phyloP scores from a whole-genome alignment of 1,140 invertebrate genomes.

The Drosophila lowei region DNA sequence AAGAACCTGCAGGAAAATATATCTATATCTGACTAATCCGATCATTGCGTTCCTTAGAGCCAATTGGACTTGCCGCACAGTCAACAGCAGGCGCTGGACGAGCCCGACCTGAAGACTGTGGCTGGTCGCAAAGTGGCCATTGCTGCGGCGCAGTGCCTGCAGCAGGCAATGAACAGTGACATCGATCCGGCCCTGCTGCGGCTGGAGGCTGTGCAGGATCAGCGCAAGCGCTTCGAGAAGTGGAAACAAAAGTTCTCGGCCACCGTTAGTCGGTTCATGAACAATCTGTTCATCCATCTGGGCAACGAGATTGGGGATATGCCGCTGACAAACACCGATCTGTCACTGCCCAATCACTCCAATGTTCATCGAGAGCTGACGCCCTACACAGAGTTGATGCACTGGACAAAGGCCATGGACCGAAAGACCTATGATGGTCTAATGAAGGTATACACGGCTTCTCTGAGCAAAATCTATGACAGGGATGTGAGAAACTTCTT shows the following conservation, averaged over 20 bases:
- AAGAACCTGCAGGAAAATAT: constrained; percentile 45
- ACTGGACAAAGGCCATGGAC: constrained; percentile 94
- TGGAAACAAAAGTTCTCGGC: constrained; percentile 93
- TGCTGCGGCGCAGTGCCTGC: constrained; percentile 90
- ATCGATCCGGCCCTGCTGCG: constrained; percentile 87
- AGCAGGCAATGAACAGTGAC: constrained; percentile 90
- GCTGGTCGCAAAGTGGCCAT: constrained; percentile 91
- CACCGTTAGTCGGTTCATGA: constrained; percentile 92
- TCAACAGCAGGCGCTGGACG: constrained; percentile 88
- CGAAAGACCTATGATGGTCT: constrained; percentile 91
- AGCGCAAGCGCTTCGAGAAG: constrained; percentile 93
- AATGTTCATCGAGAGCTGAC: constrained; percentile 92
- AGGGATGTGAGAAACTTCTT: constrained; percentile 92
- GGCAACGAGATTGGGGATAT: constrained; percentile 85
- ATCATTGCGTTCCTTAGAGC: constrained; percentile 77
- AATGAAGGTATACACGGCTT: constrained; percentile 90
- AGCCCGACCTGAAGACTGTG: constrained; percentile 89
- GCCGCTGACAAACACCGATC: constrained; percentile 83
- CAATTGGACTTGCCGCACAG: constrained; percentile 90
- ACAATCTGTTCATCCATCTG: constrained; percentile 96
- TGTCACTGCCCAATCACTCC: constrained; percentile 90
- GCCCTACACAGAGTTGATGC: constrained; percentile 94
- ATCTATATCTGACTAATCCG: not conserved
- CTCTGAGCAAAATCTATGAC: constrained; percentile 92
- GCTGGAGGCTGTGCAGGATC: constrained; percentile 93